Base-by-base conservation (phyloP, 2,888 invertebrate genomes). In the Agrilus cyanescens region DNA sequence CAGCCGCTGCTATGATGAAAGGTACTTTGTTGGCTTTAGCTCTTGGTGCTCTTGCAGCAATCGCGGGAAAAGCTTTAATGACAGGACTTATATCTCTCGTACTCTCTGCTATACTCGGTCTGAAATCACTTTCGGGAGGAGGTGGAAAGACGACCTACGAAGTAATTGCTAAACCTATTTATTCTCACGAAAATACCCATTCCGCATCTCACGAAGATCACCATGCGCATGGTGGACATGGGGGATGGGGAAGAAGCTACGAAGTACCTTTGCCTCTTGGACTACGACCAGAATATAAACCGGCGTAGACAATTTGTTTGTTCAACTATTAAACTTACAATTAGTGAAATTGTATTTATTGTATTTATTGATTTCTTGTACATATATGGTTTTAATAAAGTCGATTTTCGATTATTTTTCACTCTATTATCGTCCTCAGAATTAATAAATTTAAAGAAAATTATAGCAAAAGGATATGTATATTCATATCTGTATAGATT, bases 61-160 rank as follows among this genome's bases (percentile, higher is more conserved):
- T 88, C 32, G 87, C 87, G 6, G 87, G 87, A 7, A 88, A 88
- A 61, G 88, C 88, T 1, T 61, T 88, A 13, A 82, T 87, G 80
- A 83, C 86, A 0, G 85, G 83, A 2, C 61, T 88, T 42, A 81
- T 87, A 75, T 85, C 88, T 0, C 69, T 88, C 1, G 76, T 86
- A 50, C 66, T 88, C 0, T 84, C 87, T 0, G 82, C 80, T 0
- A 78, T 86, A 47, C 74, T 85, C 43, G 86, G 86, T 0, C 67
- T 87, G 43, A 86, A 86, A 57, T 75, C 81, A 0, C 63, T 86
- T 14, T 73, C 82, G 2, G 65, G 74, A 1, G 73, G 76, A 3
- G 81, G 82, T 1, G 76, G 79, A 47, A 82, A 82, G 57, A 85
- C 86, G 7, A 86, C 86, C 0, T 88, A 88, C 58, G 87, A 88